Base-by-base conservation (phyloP, 2,888 invertebrate genomes). In the Balanococcus diminutus region DNA sequence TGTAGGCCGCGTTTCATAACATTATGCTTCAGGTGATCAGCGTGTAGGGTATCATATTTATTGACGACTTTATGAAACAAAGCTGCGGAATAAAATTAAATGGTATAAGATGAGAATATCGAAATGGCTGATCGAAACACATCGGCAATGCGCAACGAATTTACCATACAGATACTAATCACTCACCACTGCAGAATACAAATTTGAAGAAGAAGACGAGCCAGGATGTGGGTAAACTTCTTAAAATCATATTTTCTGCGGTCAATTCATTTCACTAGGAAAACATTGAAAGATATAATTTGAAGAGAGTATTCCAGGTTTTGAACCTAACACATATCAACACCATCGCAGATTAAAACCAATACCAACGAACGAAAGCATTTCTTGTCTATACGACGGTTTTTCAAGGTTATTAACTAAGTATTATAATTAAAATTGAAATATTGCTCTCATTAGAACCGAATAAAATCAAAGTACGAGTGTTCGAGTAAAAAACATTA, bases 1-100 rank as follows among this genome's bases (percentile, higher is more conserved):
- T 95, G 94, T 19, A 93, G 90, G 1, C 97, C 97, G 88, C 96
- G 91, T 90, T 97, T 97, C 0, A 96, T 94, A 88, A 97, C 92
- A 88, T 92, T 93, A 89, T 97, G 97, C 84, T 92, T 91, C 46
- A 97, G 91, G 89, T 94, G 93, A 87, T 95, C 92, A 5, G 93
- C 92, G 90, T 95, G 94, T 81, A 97, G 91, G 8, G 94, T 94
- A 90, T 97, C 96, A 90, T 93, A 97, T 90, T 96, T 94, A 89
- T 93, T 94, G 72, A 97, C 91, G 89, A 96, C 96, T 88, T 93
- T 92, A 88, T 94, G 91, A 83, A 96, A 91, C 16, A 94, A 92
- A 90, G 92, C 96, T 95, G 88, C 32, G 90, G n/a, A n/a, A n/a
- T n/a, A n/a, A 32, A n/a, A 75, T 4, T 72, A 36, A 11, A 42